Base-by-base conservation (phyloP, 2,113 vertebrate genomes). In the Ranitomeya imitator region DNA sequence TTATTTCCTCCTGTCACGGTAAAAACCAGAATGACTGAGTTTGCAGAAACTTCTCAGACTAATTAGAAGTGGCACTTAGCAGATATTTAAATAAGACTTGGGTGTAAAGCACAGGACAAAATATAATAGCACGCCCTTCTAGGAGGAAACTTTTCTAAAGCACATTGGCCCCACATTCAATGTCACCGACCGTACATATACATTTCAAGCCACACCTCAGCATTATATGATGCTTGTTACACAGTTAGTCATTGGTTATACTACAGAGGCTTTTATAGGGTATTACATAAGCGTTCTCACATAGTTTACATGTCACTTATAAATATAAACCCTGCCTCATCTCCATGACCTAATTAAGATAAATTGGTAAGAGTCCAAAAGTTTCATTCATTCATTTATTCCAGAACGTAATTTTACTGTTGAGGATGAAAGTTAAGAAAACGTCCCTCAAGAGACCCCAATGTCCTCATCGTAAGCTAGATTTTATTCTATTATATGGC, bases 211-310 rank as follows among this genome's bases (percentile, higher is more conserved):
- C 76, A 69, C 85, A 86, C 85, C 85, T 86, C 11, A 74, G 16
- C 2, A 80, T 31, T 59, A 26, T 69, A 79, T 37, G 45, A 79
- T 67, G 45, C 60, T 79, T 45, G 59, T 19, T 86, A 63, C 60
- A 51, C 18, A 86, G 59, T 86, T 60, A 86, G 45, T 67, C 59
- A 78, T 67, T 16, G 2, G 76, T 21, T 79, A 13, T 9, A 60
- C 74, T 67, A 16, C 76, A 45, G 52, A 59, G 63, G 26, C 61
- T 86, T 86, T 79, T 85, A 45, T 77, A 61, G 71, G 21, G 71
- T 59, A 57, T 86, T 31, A 85, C 23, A 85, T 54, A 52, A 85
- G 71, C 52, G 6, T 73, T 55, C 45, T 77, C 71, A 85, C 69
- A 74, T 71, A 71, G 51, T 15, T 85, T 37, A 57, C 16, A 54